These are phyloP conservation scores for Pyrgilauda ruficollis DNA, from an alignment of 2,113 vertebrate genomes.

Conservation along the genomic window DNA sequence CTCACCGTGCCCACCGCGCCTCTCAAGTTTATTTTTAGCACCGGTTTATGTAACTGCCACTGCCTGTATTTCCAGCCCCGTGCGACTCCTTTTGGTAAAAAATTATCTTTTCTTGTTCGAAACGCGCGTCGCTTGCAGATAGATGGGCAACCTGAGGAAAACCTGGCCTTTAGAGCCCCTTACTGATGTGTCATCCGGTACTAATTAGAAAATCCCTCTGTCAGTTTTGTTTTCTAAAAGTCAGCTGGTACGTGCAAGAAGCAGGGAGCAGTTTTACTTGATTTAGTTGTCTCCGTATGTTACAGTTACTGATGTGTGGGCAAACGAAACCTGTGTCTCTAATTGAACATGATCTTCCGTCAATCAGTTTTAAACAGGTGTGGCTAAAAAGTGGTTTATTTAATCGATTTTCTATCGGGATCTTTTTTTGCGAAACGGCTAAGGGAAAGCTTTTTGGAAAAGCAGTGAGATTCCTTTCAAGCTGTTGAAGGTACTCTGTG, in stretches of 20 bases:
- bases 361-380: neutral
- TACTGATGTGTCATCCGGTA: neutral
- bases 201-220: neutral
- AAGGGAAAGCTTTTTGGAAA: neutral
- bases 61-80: neutral
- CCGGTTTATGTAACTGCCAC: conserved; percentile 19
- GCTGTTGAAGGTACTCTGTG: neutral
- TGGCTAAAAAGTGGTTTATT: neutral
- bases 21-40: conserved; percentile 40
- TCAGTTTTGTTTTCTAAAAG: neutral
- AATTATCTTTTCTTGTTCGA: neutral
- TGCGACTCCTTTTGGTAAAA: neutral
- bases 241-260: neutral
- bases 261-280: neutral
- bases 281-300: neutral
- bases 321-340: neutral
- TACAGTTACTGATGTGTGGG: neutral
- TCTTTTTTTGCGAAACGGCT: neutral
- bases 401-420: neutral
- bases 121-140: neutral
- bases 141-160: neutral
- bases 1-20: neutral
- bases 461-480: neutral
- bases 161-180: accelerated
- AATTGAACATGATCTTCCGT: neutral